Conservation (phyloP, 2,113 vertebrate genomes). For the Aphelocoma coerulescens region DNA sequence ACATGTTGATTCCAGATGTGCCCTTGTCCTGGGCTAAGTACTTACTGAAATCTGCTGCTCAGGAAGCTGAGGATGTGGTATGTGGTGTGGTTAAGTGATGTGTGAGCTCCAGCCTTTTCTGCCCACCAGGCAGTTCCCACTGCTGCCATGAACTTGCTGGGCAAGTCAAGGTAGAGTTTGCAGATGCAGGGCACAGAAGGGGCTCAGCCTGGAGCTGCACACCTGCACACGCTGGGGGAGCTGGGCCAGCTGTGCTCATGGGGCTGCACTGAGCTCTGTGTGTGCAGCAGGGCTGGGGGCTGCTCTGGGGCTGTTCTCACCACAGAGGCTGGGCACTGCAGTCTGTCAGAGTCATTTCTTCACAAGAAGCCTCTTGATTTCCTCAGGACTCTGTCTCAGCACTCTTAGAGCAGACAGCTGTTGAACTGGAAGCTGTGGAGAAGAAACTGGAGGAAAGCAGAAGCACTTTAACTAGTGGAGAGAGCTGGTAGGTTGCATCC, state of each 20-base stretch:
- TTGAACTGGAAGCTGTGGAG: slow-evolving; percentile 75
- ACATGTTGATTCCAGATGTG: background rate
- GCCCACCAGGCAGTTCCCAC: background rate
- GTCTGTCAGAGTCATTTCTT: background rate
- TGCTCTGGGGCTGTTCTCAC: background rate
- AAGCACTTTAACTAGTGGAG: slow-evolving; percentile 61
- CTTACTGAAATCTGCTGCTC: background rate
- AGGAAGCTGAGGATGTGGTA: background rate
- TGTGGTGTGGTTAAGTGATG: background rate
- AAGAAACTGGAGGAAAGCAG: slow-evolving; percentile 67
- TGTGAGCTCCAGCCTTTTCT: background rate
- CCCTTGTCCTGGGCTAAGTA: background rate
- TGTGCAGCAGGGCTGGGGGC: background rate
- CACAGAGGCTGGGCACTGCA: background rate
- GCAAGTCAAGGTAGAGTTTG: background rate
- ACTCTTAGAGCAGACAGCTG: slow-evolving; percentile 77
- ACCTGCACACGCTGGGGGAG: background rate
- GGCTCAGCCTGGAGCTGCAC: background rate
- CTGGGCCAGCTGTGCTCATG: background rate
- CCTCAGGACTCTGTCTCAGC: slow-evolving; percentile 77
- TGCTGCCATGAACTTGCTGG: background rate
- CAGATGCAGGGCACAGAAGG: background rate
- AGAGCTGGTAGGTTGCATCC: slow-evolving; percentile 77
- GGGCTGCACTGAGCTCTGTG: background rate
- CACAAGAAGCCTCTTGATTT: background rate